Percentiles rank a stretch among this genome's conserved stretches.
Conservation (phyloP, 2,888 invertebrate species). For the Phyllotreta cruciferae region DNA sequence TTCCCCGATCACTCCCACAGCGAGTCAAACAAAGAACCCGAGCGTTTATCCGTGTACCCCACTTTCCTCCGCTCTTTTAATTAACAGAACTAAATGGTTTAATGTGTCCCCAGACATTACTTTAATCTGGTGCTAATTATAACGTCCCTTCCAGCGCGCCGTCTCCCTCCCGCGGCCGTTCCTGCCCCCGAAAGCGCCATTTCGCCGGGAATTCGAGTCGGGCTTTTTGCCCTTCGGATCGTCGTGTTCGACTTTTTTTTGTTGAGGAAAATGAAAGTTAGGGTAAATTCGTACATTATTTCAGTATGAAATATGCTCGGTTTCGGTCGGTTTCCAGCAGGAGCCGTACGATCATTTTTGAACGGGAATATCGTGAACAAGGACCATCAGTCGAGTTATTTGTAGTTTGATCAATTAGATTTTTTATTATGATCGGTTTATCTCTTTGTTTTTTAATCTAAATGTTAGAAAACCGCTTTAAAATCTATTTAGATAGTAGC, state of each 20-base stretch:
- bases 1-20: neutral
- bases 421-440: too few relatives aligned
- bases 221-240: constrained; percentile 19
- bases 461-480: too few relatives aligned
- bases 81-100: constrained; percentile 64
- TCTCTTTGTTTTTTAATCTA: too few relatives aligned
- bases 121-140: constrained; percentile 72
- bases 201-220: constrained; percentile 28
- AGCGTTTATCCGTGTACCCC: constrained; percentile 58
- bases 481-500: too few relatives aligned
- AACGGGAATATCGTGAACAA: too few relatives aligned
- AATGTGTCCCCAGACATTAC: constrained; percentile 69
- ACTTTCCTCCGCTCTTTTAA: constrained; percentile 62
- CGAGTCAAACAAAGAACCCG: constrained; percentile 3
- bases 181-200: constrained; percentile 8
- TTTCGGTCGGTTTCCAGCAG: neutral
- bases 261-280: constrained; percentile 16
- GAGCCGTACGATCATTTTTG: neutral
- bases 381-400: too few relatives aligned
- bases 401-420: too few relatives aligned
- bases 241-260: constrained; percentile 13
- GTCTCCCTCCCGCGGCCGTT: constrained; percentile 30
- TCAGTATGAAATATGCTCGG: constrained; percentile 5
- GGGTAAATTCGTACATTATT: constrained; percentile 7
- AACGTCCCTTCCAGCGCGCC: constrained; percentile 58